A percentile compares a stretch with the other conserved stretches of the same genome.
Conservation (phyloP, 1,140 invertebrate genomes). For the Marisa cornuarietis region DNA sequence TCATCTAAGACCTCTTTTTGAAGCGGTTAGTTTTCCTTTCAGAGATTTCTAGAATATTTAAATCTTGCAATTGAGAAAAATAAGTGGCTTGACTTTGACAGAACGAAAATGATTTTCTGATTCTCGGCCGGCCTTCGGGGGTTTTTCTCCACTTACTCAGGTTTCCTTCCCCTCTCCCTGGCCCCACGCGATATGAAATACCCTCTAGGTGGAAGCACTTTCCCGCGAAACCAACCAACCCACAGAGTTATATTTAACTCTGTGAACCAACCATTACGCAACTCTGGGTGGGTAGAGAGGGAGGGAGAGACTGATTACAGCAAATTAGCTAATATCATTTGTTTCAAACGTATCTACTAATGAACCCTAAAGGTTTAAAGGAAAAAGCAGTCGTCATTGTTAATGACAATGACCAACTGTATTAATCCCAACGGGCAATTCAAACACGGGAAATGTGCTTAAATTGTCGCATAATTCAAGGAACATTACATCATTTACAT, state of each 20-base stretch:
- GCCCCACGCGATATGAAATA: background rate
- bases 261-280: slow-evolving; percentile 2
- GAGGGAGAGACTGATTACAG: background rate
- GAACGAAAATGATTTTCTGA: background rate
- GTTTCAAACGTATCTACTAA: background rate
- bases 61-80: too few species aligned
- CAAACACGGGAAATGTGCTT: too few species aligned
- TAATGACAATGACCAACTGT: too few species aligned
- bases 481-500: background rate
- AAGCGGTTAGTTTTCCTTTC: too few species aligned
- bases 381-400: background rate
- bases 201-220: background rate
- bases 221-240: background rate
- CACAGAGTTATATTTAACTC: too few species aligned
- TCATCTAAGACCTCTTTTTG: too few species aligned
- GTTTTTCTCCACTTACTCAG: too few species aligned
- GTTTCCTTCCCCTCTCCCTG: too few species aligned
- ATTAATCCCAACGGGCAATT: too few species aligned
- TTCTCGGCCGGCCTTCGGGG: background rate
- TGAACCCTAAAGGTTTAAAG: background rate
- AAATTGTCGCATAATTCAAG: background rate
- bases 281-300: background rate
- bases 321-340: background rate
- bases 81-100: too few species aligned
- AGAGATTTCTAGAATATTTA: too few species aligned